Evolutionary conservation across 2,797 vertebrate species (phyloP).

Genomic region (Glossophaga mutica): DNA sequence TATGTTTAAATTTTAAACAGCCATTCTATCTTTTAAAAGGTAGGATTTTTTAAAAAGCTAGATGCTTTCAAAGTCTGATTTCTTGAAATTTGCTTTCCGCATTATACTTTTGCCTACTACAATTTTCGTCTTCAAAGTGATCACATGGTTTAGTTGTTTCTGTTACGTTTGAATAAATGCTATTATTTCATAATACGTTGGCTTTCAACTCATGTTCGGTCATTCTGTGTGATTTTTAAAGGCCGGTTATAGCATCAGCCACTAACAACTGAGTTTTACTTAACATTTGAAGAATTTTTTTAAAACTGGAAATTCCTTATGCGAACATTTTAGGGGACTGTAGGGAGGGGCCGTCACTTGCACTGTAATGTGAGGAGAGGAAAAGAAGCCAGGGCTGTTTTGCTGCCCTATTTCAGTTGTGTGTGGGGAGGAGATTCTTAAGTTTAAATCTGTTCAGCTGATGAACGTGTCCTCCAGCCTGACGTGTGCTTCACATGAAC

Average conservation of each 20-base stretch:
- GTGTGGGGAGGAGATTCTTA: neutral
- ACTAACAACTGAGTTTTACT: neutral
- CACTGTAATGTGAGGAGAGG: neutral
- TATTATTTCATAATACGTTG: conserved; percentile 6
- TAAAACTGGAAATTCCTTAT: neutral
- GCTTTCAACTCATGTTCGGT: neutral
- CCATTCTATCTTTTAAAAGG: conserved; percentile 11
- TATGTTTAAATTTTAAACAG: conserved; percentile 32
- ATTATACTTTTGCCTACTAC: neutral
- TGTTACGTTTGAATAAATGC: conserved; percentile 21
- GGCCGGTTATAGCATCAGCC: neutral
- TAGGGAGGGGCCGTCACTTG: neutral
- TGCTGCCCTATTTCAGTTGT: neutral
- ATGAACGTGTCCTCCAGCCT: neutral
- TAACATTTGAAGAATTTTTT: neutral
- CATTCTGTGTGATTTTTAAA: neutral
- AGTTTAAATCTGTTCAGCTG: neutral
- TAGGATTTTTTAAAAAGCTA: neutral
- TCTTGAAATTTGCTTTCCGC: conserved; percentile 18
- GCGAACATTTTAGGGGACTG: neutral
- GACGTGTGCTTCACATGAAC: neutral
- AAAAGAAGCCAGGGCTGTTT: neutral
- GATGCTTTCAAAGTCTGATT: neutral
- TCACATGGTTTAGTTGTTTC: neutral
- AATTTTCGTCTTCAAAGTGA: neutral